Base-by-base conservation (phyloP, 2,888 invertebrate genomes). In the Molanna angustata region DNA sequence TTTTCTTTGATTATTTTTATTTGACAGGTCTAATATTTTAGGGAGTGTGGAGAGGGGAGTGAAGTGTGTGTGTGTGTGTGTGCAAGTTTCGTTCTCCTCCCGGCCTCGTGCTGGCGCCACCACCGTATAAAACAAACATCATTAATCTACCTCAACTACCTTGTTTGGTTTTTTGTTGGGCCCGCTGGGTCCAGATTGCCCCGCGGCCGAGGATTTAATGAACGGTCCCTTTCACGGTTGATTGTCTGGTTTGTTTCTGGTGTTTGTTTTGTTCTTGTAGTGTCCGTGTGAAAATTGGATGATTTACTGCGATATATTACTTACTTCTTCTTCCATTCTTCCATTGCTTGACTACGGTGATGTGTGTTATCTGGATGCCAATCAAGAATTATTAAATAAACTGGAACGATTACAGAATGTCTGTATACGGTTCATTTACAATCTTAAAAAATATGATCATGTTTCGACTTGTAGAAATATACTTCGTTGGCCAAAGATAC, bases 121-220 rank as follows among this genome's bases (percentile, higher is more conserved):
- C 43, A 27, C 32, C 48, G 47, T 51, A 55, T 55, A 44, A 55
- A 55, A 52, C 55, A 55, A 55, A 55, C 55, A 55, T 52, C 55
- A 55, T 55, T 55, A 52, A 55, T 55, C 52, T 55, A 32, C 45
- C 52, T 27, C 47, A 55, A 51, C 43, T 48, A 48, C 51, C 55
- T 44, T 39, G 51, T 52, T 55, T 21, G 43, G 27, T 13, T 41
- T 55, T 54, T 51, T 27, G 17, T 48, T 33, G 42, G 43, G 39
- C 27, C 52, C 47, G 47, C 32, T 27, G 27, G 27, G 6, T 7
- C 11, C 11, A 11, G 27, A 27, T 11, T 7, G 48, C 35, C 32
- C 49, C 48, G 52, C 27, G 49, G 53, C 41, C 53, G 18, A 16
- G 48, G 43, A 44, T 49, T 46, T 54, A 54, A 54, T 54, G 54